Evolutionary conservation across 2,113 vertebrate species (phyloP).

Genomic region (Oostethus manadensis): DNA sequence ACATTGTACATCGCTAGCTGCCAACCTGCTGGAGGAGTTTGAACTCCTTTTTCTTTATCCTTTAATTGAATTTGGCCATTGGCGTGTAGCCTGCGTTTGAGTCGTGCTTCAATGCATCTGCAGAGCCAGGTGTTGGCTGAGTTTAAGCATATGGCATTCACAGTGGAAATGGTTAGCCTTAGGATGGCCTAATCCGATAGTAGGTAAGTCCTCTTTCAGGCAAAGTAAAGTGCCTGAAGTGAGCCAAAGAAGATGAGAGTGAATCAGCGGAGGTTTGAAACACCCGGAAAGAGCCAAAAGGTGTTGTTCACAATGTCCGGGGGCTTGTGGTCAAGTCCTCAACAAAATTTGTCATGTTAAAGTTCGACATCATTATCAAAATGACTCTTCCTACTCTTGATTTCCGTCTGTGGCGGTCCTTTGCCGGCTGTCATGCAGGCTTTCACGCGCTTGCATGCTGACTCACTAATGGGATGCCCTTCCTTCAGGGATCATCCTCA

Average conservation of each 20-base stretch:
- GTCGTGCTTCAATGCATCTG: not conserved
- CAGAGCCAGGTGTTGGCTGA: slow-evolving; percentile 23
- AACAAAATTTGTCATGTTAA: no score
- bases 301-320: no score
- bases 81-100: no score
- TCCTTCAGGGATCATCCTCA: slow-evolving; percentile 10
- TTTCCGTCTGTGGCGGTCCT: not conserved
- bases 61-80: no score
- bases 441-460: slow-evolving; percentile 21
- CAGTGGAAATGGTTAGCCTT: slow-evolving; percentile 57
- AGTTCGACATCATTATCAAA: no score
- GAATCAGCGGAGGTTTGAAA: not conserved
- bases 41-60: no score
- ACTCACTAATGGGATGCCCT: slow-evolving; percentile 32
- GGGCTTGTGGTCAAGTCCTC: not conserved
- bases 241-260: not conserved
- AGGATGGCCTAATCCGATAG: slow-evolving; percentile 66
- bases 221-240: slow-evolving; percentile 18
- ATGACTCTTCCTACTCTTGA: not conserved
- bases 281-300: no score
- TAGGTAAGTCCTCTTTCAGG: slow-evolving; percentile 34
- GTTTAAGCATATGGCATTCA: slow-evolving; percentile 49
- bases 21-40: no score
- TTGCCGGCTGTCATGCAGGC: slow-evolving; percentile 15
- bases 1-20: slow-evolving; percentile 12